Base-by-base conservation (phyloP, 2,797 vertebrate genomes). In the Antrozous pallidus region DNA sequence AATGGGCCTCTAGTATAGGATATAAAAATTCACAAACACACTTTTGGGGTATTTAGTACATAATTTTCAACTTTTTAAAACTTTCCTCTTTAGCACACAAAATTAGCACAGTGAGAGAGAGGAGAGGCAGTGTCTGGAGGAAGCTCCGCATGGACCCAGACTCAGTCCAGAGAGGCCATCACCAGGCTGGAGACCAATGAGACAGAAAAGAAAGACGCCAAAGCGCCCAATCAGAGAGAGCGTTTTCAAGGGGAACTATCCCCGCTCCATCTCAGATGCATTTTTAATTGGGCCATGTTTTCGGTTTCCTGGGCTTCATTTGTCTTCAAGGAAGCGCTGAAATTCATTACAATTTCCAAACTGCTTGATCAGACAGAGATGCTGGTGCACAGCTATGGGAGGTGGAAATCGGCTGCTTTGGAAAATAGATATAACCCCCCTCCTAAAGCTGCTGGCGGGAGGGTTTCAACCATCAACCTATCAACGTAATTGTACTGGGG, bases 171-270 rank as follows among this genome's bases (percentile, higher is more conserved):
- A 24, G 38, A 14, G 63, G 79, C 33, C 2, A 0, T 40, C 51
- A 3, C 8, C 58, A 28, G 77, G 61, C 2, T 13, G 65, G 61
- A 24, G 75, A n/a, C 47, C 40, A 31, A 13, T 0, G 45, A 14
- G 90, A 67, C 71, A 45, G 81, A 38, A 69, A 65, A 56, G 24
- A 70, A 70, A 77, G 0, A 65, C 61, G 49, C 49, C 42, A 22
- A 31, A 31, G 85, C 70, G 26, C 11, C 75, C n/a, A 1, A 2
- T n/a, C 31, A 0, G 42, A 65, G 12, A 14, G 54, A 12, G 28
- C 16, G 0, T 28, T 49, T 10, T 26, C 17, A 3, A 2, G 1
- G 3, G 11, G 61, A n/a, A 20, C 0, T 1, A 14, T 2, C 13
- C 10, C 28, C 5, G 6, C 31, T 6, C 18, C 0, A 7, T 31